These are phyloP conservation scores for Turdus rufiventris DNA, from an alignment of 2,113 vertebrate species.

Conservation along the genomic window DNA sequence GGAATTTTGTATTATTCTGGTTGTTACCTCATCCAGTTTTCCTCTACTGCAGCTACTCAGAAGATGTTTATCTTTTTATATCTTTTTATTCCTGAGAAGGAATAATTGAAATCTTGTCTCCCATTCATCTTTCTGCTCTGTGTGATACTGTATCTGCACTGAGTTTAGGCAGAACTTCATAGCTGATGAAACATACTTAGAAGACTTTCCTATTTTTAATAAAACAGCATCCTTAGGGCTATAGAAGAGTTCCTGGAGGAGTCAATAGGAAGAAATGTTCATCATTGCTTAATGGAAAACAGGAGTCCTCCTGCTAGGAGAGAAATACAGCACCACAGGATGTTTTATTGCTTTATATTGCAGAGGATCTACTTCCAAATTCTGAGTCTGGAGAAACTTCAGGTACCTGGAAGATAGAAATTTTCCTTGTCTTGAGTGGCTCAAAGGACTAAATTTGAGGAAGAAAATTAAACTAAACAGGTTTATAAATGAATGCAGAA, in stretches of 20 bases:
- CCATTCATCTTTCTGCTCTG: background rate
- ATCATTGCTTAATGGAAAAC: slow-evolving; percentile 22
- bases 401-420: background rate
- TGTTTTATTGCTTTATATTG: background rate
- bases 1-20: background rate
- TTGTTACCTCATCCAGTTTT: background rate
- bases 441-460: background rate
- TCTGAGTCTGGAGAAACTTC: background rate
- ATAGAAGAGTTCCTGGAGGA: background rate
- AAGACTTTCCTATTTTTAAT: slow-evolving; percentile 27
- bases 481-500: background rate
- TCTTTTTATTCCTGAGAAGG: background rate
- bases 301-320: background rate
- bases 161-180: background rate
- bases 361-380: background rate
- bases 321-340: background rate
- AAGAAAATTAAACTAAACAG: background rate
- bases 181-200: background rate
- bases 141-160: background rate
- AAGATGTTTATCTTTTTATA: background rate
- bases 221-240: background rate
- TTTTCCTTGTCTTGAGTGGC: background rate
- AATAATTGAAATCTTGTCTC: background rate
- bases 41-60: background rate
- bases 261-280: background rate